Evolutionary conservation across 2,113 vertebrate species (phyloP).

Genomic region (Psittacara wagleri): DNA sequence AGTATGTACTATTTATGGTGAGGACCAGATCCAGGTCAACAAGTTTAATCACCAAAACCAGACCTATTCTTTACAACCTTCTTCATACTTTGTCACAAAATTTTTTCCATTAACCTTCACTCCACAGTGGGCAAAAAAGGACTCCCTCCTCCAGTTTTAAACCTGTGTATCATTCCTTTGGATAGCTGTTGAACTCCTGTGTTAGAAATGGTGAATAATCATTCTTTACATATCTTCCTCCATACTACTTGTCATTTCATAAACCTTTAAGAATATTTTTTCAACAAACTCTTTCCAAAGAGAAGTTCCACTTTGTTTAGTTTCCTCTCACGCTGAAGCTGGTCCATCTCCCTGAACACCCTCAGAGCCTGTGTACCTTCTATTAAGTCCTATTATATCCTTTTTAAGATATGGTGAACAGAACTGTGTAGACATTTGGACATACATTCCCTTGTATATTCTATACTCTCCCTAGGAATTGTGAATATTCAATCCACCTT

Average conservation of each 20-base stretch:
- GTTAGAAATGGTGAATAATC: background rate
- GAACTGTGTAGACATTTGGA: background rate
- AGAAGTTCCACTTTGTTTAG: background rate
- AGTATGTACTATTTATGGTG: background rate
- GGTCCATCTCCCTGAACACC: background rate
- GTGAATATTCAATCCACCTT: background rate
- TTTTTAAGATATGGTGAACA: background rate
- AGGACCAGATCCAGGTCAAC: background rate
- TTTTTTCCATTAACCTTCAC: background rate
- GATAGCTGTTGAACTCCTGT: background rate
- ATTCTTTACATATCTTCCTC: background rate
- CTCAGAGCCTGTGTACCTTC: background rate
- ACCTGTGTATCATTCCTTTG: background rate
- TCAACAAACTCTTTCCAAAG: background rate
- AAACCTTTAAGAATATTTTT: background rate
- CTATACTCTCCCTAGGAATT: background rate
- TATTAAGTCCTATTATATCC: background rate
- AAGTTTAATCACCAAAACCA: background rate
- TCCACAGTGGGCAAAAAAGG: background rate
- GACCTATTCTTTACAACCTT: background rate
- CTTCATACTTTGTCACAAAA: background rate
- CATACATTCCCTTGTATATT: background rate
- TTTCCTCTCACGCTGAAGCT: background rate
- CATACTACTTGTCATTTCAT: background rate
- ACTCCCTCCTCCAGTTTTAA: background rate